A percentile compares a stretch with the other conserved stretches of the same genome.
phyloP scores from a whole-genome alignment of 2,888 invertebrate species.

The Athalia rosae region DNA sequence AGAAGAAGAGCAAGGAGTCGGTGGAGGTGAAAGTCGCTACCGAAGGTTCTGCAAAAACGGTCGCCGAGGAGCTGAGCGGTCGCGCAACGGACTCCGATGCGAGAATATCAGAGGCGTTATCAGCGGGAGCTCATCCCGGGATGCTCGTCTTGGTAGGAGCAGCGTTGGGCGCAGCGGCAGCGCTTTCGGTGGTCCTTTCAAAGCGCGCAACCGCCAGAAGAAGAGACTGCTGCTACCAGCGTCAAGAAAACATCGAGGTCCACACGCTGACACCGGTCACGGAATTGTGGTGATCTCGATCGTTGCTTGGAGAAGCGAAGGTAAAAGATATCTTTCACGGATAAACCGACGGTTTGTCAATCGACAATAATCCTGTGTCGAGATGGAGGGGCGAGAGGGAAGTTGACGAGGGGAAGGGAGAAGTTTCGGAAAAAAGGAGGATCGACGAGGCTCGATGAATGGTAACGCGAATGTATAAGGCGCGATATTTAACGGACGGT shows the following conservation, averaged over 20 bases:
- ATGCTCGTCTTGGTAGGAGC: constrained; percentile 77
- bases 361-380: constrained; percentile 47
- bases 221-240: constrained; percentile 62
- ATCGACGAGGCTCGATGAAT: constrained; percentile 7
- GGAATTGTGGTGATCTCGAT: constrained; percentile 83
- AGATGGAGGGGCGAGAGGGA: constrained; percentile 5
- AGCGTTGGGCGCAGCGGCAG: constrained; percentile 76
- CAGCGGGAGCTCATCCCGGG: constrained; percentile 75
- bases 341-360: constrained; percentile 33
- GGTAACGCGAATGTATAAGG: background rate
- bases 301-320: constrained; percentile 72
- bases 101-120: constrained; percentile 60
- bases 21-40: constrained; percentile 61
- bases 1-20: constrained; percentile 57
- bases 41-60: constrained; percentile 67
- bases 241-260: constrained; percentile 78
- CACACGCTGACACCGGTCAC: constrained; percentile 77
- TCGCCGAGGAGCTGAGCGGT: constrained; percentile 65
- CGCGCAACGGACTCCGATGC: constrained; percentile 65
- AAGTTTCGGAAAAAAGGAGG: background rate
- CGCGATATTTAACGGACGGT: constrained; percentile 6
- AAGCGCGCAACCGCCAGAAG: constrained; percentile 69
- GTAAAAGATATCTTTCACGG: background rate
- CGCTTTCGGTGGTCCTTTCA: constrained; percentile 74
- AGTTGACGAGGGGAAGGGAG: background rate